A percentile compares a stretch with the other conserved stretches of the same genome.
Evolutionary conservation across 2,797 vertebrate species (phyloP).

Genomic region (Babyrousa celebensis): DNA sequence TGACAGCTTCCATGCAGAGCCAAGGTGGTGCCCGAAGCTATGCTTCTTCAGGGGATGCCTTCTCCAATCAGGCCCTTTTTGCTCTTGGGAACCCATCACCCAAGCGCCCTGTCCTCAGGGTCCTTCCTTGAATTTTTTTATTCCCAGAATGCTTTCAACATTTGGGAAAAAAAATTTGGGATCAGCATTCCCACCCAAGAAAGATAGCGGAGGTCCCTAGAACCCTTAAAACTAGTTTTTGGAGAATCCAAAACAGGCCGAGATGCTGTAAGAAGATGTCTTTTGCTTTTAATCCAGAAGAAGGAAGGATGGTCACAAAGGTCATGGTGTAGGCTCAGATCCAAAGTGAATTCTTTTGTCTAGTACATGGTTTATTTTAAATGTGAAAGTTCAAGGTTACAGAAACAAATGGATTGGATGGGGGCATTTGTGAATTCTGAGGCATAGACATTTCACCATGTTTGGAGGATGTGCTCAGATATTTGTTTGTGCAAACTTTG

Average conservation of each 20-base stretch:
- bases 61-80: neutral
- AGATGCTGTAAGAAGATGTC: conserved; percentile 27
- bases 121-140: conserved; percentile 16
- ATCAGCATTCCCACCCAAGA: neutral
- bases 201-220: neutral
- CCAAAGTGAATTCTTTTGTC: conserved; percentile 83
- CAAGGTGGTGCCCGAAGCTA: neutral
- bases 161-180: neutral
- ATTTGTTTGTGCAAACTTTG: conserved; percentile 62
- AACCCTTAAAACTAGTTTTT: conserved; percentile 9
- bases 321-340: conserved; percentile 65
- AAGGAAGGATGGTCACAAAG: conserved; percentile 71
- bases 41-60: neutral
- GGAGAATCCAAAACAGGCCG: neutral
- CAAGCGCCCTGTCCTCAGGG: neutral
- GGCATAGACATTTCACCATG: conserved; percentile 71
- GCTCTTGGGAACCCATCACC: neutral
- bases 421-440: conserved; percentile 73
- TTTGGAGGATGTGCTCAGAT: conserved; percentile 75
- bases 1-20: neutral
- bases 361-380: conserved; percentile 81
- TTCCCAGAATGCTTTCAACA: neutral
- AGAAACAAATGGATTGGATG: conserved; percentile 78
- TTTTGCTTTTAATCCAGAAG: conserved; percentile 69
- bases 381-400: conserved; percentile 82